Evolutionary conservation across 1,140 invertebrate species (phyloP).

Genomic region (Euura lappo): DNA sequence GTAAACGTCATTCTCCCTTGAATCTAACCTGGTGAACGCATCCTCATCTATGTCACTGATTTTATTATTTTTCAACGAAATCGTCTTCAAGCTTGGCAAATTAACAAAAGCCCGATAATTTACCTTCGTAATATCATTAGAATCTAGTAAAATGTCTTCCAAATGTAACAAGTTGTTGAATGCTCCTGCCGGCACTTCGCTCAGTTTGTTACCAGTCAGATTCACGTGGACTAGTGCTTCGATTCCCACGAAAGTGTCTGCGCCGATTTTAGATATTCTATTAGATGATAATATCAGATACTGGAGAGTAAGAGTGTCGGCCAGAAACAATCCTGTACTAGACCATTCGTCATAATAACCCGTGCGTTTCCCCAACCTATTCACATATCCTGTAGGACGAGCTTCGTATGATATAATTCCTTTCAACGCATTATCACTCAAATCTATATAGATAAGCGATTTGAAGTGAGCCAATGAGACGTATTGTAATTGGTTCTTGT

Average conservation of each 20-base stretch:
- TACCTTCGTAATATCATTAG: no score
- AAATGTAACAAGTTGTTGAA: background rate
- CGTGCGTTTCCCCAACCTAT: no score
- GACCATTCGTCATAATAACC: no score
- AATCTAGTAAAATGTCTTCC: no score
- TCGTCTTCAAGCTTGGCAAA: background rate
- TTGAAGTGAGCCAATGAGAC: background rate
- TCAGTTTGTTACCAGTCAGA: background rate
- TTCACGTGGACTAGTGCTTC: background rate
- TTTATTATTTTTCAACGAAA: background rate
- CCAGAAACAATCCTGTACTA: background rate
- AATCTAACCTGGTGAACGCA: background rate
- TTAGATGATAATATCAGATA: background rate
- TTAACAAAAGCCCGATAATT: background rate
- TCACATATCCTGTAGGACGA: no score
- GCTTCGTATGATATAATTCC: no score
- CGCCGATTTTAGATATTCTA: background rate
- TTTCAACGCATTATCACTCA: background rate
- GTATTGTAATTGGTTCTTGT: no score
- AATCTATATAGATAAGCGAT: background rate
- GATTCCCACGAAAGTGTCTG: background rate
- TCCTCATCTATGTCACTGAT: background rate
- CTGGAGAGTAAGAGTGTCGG: background rate
- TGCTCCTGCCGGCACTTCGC: background rate
- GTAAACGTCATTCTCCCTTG: background rate